These are phyloP conservation scores for Sinosuthora webbiana DNA, from an alignment of 2,113 vertebrate genomes.

Conservation along the genomic window DNA sequence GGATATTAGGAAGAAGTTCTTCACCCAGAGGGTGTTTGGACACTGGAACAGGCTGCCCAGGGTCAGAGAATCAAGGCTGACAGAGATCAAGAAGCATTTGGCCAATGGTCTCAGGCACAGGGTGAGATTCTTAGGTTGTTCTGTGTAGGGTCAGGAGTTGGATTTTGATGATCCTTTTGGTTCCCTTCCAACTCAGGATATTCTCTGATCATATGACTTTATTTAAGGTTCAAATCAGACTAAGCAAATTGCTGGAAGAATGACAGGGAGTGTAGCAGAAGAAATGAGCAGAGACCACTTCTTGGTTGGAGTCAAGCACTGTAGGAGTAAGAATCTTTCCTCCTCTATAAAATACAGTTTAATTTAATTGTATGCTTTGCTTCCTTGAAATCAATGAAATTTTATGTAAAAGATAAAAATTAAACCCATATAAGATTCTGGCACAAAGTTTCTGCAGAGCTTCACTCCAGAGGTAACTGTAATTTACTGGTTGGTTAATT, in stretches of 20 bases:
- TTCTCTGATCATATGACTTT: background rate
- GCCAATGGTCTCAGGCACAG: background rate
- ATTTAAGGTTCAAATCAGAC: background rate
- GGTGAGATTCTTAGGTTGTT: background rate
- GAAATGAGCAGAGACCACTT: background rate
- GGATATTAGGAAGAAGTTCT: background rate
- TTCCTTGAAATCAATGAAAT: background rate
- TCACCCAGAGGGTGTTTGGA: fast-evolving
- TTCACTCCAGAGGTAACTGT: background rate
- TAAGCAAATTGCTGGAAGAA: background rate
- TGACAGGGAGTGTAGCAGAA: background rate
- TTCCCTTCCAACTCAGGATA: background rate
- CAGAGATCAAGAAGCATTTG: background rate
- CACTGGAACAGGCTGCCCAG: background rate
- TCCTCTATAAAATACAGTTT: background rate
- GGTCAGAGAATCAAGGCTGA: background rate
- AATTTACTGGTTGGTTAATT: conserved; percentile 21
- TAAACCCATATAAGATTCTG: background rate
- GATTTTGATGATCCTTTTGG: background rate
- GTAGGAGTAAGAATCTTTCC: background rate
- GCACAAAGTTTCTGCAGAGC: background rate
- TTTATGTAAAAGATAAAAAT: background rate
- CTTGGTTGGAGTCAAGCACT: background rate
- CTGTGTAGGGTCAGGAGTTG: background rate
- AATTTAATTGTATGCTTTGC: background rate